Evolutionary conservation across 2,888 invertebrate species (phyloP).

Genomic region (Dryococelus australis): DNA sequence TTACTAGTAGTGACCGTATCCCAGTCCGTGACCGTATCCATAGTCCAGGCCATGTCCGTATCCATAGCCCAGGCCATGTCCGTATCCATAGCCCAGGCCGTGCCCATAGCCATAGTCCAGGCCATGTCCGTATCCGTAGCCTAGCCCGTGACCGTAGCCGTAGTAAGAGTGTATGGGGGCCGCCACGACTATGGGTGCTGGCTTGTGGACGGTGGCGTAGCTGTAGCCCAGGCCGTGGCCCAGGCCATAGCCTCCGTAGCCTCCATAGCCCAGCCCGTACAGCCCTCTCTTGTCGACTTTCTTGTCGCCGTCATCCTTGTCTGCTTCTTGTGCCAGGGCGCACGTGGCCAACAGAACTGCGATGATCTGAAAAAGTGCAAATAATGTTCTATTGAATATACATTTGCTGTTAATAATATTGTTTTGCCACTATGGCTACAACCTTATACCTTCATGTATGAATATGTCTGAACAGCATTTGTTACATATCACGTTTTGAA

Average conservation of each 20-base stretch:
- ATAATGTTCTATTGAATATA: no score
- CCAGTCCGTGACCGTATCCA: constrained; percentile 45
- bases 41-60: constrained; percentile 45
- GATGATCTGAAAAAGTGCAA: neutral
- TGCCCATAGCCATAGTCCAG: constrained; percentile 37
- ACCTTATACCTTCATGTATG: no score
- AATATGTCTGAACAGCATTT: no score
- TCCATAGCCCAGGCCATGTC: constrained; percentile 26
- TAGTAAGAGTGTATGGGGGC: constrained; percentile 12
- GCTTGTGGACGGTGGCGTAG: neutral
- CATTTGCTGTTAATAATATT: no score
- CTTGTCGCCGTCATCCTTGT: constrained; percentile 7
- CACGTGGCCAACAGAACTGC: neutral
- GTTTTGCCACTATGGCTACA: no score
- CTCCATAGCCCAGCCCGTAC: constrained; percentile 4
- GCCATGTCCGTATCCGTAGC: no score
- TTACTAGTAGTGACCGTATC: constrained; percentile 32
- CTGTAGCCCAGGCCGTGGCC: constrained; percentile 18
- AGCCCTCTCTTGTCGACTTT: neutral
- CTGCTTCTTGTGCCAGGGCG: neutral
- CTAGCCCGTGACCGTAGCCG: neutral
- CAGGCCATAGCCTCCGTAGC: constrained; percentile 6
- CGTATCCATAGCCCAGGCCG: no score
- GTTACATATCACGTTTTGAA: no score
- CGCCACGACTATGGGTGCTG: neutral